phyloP scores from a whole-genome alignment of 2,888 invertebrate genomes.

The Aphodius sticticus region DNA sequence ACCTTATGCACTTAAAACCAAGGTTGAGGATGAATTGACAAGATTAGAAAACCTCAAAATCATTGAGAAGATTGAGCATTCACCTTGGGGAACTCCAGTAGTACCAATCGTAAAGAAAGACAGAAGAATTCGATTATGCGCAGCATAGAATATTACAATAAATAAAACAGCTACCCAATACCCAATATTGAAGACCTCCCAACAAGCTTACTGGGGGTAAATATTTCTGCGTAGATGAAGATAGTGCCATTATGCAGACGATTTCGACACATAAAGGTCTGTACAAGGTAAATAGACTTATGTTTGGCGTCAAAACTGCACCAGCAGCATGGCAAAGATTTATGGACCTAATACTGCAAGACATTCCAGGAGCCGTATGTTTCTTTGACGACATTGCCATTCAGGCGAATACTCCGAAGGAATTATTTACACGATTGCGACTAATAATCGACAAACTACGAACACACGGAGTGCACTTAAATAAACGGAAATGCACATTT shows the following conservation, averaged over 20 bases:
- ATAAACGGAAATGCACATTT: slow-evolving; percentile 43
- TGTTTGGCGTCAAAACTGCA: slow-evolving; percentile 45
- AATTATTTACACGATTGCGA: slow-evolving; percentile 34
- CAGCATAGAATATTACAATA: slow-evolving; percentile 19
- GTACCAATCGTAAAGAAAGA: slow-evolving; percentile 30
- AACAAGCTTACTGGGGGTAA: slow-evolving; percentile 36
- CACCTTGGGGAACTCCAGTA: slow-evolving; percentile 34
- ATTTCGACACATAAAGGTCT: slow-evolving; percentile 37
- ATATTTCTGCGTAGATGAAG: slow-evolving; percentile 42
- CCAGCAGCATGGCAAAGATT: slow-evolving; percentile 48
- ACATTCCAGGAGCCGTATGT: slow-evolving; percentile 45
- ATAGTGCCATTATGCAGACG: slow-evolving; percentile 35
- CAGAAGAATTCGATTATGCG: slow-evolving; percentile 13
- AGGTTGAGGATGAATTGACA: slow-evolving; percentile 14
- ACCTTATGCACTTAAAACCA: neutral
- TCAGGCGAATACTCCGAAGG: slow-evolving; percentile 40
- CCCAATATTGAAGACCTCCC: slow-evolving; percentile 41
- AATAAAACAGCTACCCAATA: slow-evolving; percentile 48
- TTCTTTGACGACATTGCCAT: slow-evolving; percentile 51
- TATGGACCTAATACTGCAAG: slow-evolving; percentile 49
- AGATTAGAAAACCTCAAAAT: neutral
- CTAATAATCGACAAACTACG: slow-evolving; percentile 33
- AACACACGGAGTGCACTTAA: slow-evolving; percentile 32
- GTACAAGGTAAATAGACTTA: neutral
- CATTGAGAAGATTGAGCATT: slow-evolving; percentile 7